These are phyloP conservation scores for Ifrita kowaldi DNA, from an alignment of 2,113 vertebrate genomes.

Conservation along the genomic window DNA sequence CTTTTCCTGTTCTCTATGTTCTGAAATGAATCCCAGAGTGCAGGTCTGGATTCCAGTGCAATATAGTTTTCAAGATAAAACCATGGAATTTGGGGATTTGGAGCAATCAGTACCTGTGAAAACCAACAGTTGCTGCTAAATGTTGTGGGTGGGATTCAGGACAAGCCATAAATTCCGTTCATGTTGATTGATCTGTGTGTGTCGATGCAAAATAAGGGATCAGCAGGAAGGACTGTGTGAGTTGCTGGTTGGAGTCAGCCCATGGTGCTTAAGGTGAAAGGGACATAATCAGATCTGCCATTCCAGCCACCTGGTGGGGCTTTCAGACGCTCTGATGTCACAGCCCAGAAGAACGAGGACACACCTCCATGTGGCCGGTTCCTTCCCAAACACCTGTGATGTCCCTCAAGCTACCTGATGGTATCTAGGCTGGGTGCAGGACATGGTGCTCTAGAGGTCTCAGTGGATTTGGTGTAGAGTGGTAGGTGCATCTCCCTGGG, in stretches of 20 bases:
- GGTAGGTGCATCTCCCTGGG: neutral
- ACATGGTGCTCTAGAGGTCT: neutral
- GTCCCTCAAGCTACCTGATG: neutral
- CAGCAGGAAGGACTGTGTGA: neutral
- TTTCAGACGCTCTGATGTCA: neutral
- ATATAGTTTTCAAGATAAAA: neutral
- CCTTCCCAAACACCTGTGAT: neutral
- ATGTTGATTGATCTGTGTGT: neutral
- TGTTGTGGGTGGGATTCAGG: neutral
- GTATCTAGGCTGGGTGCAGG: neutral
- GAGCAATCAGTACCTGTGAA: neutral
- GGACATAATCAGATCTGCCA: neutral
- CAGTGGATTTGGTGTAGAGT: neutral
- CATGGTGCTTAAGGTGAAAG: neutral
- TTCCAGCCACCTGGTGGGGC: neutral
- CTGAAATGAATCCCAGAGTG: neutral
- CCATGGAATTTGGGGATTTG: neutral
- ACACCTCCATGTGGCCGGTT: neutral
- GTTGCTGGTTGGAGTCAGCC: neutral
- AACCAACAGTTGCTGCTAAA: fast-evolving
- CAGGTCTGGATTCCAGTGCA: neutral
- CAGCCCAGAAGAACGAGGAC: neutral
- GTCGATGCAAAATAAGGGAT: neutral
- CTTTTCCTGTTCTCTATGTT: neutral
- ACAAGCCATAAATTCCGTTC: neutral